phyloP scores from a whole-genome alignment of 37 sponge, comb jelly and placozoan genomes.

The Trichoplax adhaerens region DNA sequence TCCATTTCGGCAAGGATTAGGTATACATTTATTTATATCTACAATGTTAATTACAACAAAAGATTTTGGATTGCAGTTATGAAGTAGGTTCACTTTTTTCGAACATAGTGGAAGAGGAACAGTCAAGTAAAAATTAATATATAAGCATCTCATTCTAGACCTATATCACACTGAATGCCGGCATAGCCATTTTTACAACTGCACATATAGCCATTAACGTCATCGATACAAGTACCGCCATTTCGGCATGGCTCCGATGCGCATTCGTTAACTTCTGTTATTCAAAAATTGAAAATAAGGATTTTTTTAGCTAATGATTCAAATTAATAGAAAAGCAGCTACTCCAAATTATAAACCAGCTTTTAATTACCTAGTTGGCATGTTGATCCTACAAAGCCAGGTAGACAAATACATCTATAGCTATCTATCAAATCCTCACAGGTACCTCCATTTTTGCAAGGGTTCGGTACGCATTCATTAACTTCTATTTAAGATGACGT shows the following conservation, averaged over 20 bases:
- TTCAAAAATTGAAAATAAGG: not conserved
- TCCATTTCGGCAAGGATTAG: not conserved
- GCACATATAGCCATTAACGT: conserved; percentile 1
- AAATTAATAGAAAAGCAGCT: not conserved
- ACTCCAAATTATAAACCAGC: conserved; percentile 2
- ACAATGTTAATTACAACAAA: conserved; percentile 10
- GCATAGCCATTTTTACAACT: too few species aligned
- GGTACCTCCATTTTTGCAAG: too few species aligned
- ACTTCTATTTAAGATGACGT: conserved; percentile 9
- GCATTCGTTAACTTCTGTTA: conserved; percentile 9
- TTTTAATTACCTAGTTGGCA: too few species aligned
- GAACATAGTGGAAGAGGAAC: not conserved
- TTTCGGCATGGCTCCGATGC: conserved; percentile 6
- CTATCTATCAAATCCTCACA: not conserved
- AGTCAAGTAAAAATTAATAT: conserved; percentile 12
- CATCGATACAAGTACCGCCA: conserved; percentile 5
- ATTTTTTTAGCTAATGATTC: too few species aligned
- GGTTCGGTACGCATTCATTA: too few species aligned
- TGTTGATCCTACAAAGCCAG: too few species aligned
- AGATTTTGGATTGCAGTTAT: conserved; percentile 13
- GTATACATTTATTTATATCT: not conserved
- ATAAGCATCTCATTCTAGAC: conserved; percentile 3
- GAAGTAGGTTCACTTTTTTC: conserved; percentile 1
- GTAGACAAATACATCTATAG: not conserved
- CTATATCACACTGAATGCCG: not conserved